These are phyloP conservation scores for Leucoma salicis DNA, from an alignment of 2,888 invertebrate genomes.

Conservation along the genomic window DNA sequence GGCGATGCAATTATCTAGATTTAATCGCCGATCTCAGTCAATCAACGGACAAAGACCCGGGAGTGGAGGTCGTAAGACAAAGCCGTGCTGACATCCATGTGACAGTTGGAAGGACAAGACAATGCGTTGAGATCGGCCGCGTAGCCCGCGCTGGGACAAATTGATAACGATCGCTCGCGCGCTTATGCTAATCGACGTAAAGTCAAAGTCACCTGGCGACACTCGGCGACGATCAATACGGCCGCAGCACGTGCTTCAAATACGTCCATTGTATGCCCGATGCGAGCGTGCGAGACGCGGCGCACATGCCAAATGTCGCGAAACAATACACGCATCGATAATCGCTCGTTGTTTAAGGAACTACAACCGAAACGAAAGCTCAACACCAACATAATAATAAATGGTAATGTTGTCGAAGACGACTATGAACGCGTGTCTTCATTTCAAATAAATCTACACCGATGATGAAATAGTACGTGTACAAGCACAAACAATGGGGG, in stretches of 20 bases:
- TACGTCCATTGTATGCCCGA: conserved; percentile 72
- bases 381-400: conserved; percentile 56
- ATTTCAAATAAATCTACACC: conserved; percentile 57
- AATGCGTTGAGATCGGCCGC: conserved; percentile 56
- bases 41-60: conserved; percentile 60
- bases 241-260: conserved; percentile 74
- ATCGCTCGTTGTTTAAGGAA: conserved; percentile 62
- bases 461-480: conserved; percentile 66
- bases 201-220: conserved; percentile 65
- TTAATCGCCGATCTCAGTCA: conserved; percentile 61
- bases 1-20: conserved; percentile 66
- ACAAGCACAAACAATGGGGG: conserved; percentile 54
- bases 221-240: conserved; percentile 60
- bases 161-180: conserved; percentile 67
- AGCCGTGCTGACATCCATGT: conserved; percentile 49
- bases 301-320: conserved; percentile 70
- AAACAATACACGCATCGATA: conserved; percentile 74
- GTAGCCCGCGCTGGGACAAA: conserved; percentile 59
- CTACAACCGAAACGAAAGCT: conserved; percentile 61
- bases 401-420: conserved; percentile 59
- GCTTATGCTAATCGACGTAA: conserved; percentile 66
- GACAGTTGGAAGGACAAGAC: conserved; percentile 66
- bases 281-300: conserved; percentile 61
- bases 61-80: conserved; percentile 53
- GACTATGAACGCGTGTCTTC: conserved; percentile 53